Conservation (phyloP, 2,888 invertebrate genomes). For the Hybos culiciformis region DNA sequence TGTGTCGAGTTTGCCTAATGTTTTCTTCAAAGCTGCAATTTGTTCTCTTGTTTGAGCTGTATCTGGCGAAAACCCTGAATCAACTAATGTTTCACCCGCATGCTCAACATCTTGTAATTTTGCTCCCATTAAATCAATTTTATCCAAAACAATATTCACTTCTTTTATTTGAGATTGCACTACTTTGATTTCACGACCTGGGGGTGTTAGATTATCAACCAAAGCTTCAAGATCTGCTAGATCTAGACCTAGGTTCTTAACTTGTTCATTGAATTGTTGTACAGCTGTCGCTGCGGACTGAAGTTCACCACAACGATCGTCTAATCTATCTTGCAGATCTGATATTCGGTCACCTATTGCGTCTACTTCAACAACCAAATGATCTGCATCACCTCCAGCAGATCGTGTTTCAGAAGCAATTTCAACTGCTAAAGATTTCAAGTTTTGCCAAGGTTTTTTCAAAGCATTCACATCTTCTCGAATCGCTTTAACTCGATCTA, state of each 20-base stretch:
- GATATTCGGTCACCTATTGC: constrained; percentile 60
- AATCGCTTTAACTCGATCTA: constrained; percentile 71
- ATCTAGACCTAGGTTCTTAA: constrained; percentile 63
- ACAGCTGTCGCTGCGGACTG: constrained; percentile 79
- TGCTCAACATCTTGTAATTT: constrained; percentile 53
- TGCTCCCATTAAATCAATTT: constrained; percentile 51
- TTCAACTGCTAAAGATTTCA: constrained; percentile 49
- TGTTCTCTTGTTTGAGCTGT: constrained; percentile 70
- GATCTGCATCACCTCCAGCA: constrained; percentile 60
- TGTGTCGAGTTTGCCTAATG: constrained; percentile 66
- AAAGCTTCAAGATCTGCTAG: constrained; percentile 69
- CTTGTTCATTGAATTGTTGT: constrained; percentile 76
- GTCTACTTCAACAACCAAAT: constrained; percentile 65
- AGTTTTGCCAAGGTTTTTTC: constrained; percentile 52
- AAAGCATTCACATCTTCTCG: constrained; percentile 69
- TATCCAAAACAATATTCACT: constrained; percentile 49
- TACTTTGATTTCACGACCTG: constrained; percentile 75
- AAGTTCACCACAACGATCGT: constrained; percentile 62
- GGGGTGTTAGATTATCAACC: constrained; percentile 70
- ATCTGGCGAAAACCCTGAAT: constrained; percentile 74
- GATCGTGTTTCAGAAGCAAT: constrained; percentile 62
- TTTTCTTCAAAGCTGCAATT: constrained; percentile 59
- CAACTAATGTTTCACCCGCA: constrained; percentile 63
- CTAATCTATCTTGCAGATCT: constrained; percentile 61
- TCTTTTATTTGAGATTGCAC: constrained; percentile 76